phyloP scores from a whole-genome alignment of 1,140 invertebrate species.

The Aradophagus sp. region DNA sequence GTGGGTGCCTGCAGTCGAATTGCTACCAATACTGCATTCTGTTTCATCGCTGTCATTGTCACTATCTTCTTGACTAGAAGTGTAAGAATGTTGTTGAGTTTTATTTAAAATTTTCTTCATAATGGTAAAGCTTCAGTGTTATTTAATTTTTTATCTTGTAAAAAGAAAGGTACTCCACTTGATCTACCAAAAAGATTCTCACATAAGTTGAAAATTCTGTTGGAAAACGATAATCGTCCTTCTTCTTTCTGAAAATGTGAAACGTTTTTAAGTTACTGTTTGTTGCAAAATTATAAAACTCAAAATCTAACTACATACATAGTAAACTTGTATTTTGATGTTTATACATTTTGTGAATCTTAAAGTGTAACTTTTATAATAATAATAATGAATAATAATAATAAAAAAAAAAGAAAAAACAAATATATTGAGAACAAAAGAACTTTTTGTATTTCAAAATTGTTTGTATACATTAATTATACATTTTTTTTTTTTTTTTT shows the following conservation, averaged over 20 bases:
- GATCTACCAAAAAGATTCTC: slow-evolving; percentile 59
- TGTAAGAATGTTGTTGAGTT: slow-evolving; percentile 57
- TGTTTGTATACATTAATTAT: too few species aligned
- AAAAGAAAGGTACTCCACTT: slow-evolving; percentile 59
- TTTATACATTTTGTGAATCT: too few species aligned
- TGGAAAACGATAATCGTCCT: slow-evolving; percentile 49
- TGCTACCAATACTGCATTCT: slow-evolving; percentile 87
- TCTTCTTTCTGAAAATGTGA: slow-evolving; percentile 16
- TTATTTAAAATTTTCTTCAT: slow-evolving; percentile 26
- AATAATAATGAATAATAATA: too few species aligned
- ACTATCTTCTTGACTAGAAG: slow-evolving; percentile 71
- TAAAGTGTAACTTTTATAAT: too few species aligned
- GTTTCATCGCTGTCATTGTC: slow-evolving; percentile 80
- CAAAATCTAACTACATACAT: too few species aligned
- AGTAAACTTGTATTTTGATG: too few species aligned
- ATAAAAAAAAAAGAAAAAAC: too few species aligned
- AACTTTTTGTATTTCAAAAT: too few species aligned
- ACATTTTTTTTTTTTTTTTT: too few species aligned
- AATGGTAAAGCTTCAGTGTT: background rate
- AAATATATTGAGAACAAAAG: too few species aligned
- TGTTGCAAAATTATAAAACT: too few species aligned
- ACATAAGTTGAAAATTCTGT: slow-evolving; percentile 62
- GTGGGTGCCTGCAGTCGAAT: slow-evolving; percentile 88
- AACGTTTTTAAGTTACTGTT: background rate
- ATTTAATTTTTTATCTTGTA: background rate